phyloP scores from a whole-genome alignment of 2,888 invertebrate genomes.

The Dryomyza anilis region DNA sequence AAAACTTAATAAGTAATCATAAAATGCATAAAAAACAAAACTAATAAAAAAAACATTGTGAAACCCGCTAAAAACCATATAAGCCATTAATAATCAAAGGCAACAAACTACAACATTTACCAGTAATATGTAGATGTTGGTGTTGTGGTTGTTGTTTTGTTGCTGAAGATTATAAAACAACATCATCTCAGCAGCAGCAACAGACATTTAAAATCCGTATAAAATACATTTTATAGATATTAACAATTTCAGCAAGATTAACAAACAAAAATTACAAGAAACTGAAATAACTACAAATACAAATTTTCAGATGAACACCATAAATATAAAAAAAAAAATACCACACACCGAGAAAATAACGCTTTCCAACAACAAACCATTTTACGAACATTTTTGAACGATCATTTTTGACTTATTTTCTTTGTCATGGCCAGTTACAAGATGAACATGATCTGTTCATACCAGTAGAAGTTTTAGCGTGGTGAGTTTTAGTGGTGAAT shows the following conservation, averaged over 20 bases:
- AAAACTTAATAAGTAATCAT: not conserved
- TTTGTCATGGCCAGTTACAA: too few relatives aligned
- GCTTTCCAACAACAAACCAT: conserved; percentile 6
- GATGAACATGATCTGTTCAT: too few relatives aligned
- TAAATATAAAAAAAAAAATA: conserved; percentile 1
- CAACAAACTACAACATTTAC: not conserved
- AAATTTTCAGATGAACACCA: not conserved
- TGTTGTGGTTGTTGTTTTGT: not conserved
- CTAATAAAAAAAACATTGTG: not conserved
- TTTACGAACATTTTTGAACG: too few relatives aligned
- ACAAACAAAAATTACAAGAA: not conserved
- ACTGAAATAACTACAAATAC: not conserved
- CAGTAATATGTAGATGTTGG: not conserved
- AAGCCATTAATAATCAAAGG: not conserved
- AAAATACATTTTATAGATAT: not conserved
- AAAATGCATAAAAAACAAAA: not conserved
- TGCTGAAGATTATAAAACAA: not conserved
- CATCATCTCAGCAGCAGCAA: not conserved
- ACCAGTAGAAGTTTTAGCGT: too few relatives aligned
- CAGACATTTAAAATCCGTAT: not conserved
- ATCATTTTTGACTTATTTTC: too few relatives aligned
- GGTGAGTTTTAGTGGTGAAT: too few relatives aligned
- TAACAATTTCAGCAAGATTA: not conserved
- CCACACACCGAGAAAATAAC: too few relatives aligned
- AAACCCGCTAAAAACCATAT: not conserved